Evolutionary conservation across 1,140 invertebrate species (phyloP).

Genomic region (Lineus longissimus): DNA sequence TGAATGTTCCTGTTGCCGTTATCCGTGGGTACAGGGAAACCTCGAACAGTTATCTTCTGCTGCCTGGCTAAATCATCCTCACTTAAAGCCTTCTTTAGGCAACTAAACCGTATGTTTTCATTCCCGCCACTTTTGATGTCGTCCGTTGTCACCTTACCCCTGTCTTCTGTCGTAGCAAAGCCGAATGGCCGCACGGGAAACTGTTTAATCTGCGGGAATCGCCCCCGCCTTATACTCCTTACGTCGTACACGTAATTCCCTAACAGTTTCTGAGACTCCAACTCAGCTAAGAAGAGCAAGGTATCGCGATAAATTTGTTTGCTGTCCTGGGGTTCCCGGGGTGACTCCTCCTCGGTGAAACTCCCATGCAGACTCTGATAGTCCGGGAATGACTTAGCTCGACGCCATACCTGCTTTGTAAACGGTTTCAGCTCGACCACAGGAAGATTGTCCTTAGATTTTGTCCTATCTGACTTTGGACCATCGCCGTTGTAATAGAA

Average conservation of each 20-base stretch:
- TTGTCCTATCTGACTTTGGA: not conserved
- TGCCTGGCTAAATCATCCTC: too few species aligned
- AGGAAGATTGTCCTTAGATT: not conserved
- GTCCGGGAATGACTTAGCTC: not conserved
- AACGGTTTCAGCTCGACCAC: not conserved
- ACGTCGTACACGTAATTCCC: not conserved
- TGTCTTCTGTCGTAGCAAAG: not conserved
- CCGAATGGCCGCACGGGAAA: not conserved
- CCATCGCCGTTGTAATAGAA: not conserved
- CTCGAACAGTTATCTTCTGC: too few species aligned
- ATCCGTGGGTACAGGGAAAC: too few species aligned
- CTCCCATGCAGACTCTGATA: not conserved
- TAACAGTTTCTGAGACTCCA: not conserved
- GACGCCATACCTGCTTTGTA: not conserved
- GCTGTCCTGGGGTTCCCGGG: not conserved
- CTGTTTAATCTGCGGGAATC: not conserved
- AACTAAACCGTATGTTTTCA: too few species aligned
- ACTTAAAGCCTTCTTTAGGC: too few species aligned
- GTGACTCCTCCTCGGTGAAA: not conserved
- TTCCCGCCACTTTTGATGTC: too few species aligned
- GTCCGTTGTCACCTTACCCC: not conserved
- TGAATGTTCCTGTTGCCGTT: too few species aligned
- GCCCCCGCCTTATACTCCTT: not conserved
- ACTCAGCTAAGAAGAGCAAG: not conserved
- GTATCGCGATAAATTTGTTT: not conserved